Evolutionary conservation across 2,888 invertebrate genomes (phyloP), one percentile per base, ranked within the genome.

Genomic region (Sesia apiformis): DNA sequence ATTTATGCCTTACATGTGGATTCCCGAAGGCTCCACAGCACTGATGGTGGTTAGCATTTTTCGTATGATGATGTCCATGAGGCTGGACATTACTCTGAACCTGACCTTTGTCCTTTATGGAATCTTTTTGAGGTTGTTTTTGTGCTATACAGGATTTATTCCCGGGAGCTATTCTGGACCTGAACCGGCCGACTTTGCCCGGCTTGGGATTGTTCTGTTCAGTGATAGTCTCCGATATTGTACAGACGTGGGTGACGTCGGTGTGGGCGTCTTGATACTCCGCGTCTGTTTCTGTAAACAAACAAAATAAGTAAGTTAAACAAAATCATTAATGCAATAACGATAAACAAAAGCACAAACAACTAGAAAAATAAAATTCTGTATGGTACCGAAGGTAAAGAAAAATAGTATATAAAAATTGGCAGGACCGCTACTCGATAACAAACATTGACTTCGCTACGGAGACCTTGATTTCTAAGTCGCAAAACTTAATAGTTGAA

Each of bases 21-120:
- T 89, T 89, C 0, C 89, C 89, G 52, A 89, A 90, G 0, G 90
- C 90, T 0, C 90, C 90, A 60, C 90, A 90, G 55, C 90, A 90
- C 53, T 89, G 89, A 56, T 90, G 90, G 55, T 90, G 88, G 55
- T 89, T 90, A 0, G 80, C 78, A 51, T 87, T 87, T 62, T 88
- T 89, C 7, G 82, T 75, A 57, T 87, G 87, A 55, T 82, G 84
- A 55, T 88, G 87, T 0, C 87, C 88, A 40, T 88, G 87, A 0
- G 86, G 86, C 41, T 81, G 78, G 0, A 81, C 81, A 49, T 74
- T 81, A 3, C 66, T 63, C 1, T 60, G 53, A 46, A 65, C 68
- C 38, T 52, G 57, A 23, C 57, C 56, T 57, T 70, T 71, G 5
- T 68, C 70, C 43, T 70, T 73, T 3, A 70, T 43, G 46, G 62